Percentiles rank a stretch among this genome's conserved stretches.
These are phyloP conservation scores for Myotis planiceps DNA, from an alignment of 2,797 vertebrate genomes.

Conservation along the genomic window DNA sequence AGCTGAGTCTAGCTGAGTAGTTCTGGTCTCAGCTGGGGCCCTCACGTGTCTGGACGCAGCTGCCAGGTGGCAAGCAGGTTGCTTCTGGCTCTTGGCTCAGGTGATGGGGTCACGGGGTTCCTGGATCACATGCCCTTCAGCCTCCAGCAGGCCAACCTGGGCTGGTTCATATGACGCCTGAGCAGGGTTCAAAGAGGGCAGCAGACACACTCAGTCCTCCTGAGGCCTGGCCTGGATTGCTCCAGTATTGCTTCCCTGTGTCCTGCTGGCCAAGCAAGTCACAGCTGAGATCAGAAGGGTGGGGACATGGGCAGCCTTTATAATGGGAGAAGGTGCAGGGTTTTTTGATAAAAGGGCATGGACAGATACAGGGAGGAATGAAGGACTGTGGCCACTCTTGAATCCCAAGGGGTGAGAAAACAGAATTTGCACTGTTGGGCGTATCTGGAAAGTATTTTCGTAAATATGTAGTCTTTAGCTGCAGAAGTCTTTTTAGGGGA, in stretches of 20 bases:
- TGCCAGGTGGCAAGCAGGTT: neutral
- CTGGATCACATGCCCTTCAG: neutral
- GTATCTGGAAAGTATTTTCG: neutral
- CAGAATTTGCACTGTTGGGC: neutral
- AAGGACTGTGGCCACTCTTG: neutral
- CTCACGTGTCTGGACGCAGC: neutral
- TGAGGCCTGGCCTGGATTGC: neutral
- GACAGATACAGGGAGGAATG: neutral
- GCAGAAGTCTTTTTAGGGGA: conserved; percentile 45
- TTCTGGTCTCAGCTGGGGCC: neutral
- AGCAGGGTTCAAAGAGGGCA: neutral
- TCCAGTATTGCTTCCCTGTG: neutral
- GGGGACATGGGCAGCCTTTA: neutral
- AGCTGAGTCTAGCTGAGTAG: neutral
- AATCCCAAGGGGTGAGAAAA: neutral
- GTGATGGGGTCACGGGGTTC: neutral
- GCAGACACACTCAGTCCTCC: neutral
- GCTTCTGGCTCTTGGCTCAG: neutral
- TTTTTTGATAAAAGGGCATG: rapidly evolving
- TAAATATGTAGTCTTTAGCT: neutral
- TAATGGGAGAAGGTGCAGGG: neutral
- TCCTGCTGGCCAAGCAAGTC: neutral
- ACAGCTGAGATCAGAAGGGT: neutral
- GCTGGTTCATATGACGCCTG: neutral
- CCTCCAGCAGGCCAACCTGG: neutral